Conservation (phyloP, 2,888 invertebrate genomes). For the Philaethria dido region DNA sequence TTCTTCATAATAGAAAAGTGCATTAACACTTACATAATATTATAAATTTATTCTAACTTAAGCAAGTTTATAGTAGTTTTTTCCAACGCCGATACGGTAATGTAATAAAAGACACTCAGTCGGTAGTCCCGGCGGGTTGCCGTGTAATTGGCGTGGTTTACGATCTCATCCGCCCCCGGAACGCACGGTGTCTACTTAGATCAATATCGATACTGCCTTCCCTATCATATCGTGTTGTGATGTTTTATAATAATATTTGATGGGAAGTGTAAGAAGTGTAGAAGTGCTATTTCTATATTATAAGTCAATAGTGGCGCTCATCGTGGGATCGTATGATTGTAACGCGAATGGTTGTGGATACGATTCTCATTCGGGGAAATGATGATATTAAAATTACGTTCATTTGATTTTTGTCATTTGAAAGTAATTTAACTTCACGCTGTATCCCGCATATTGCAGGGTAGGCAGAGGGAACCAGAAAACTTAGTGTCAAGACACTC, state of each 20-base stretch:
- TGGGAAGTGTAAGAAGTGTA: background rate
- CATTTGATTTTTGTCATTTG: too few relatives aligned
- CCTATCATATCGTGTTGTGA: background rate
- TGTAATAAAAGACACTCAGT: constrained; percentile 36
- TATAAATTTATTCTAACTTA: background rate
- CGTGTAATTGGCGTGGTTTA: constrained; percentile 43
- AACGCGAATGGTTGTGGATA: too few relatives aligned
- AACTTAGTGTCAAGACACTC: too few relatives aligned
- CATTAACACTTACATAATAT: background rate
- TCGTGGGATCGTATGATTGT: too few relatives aligned
- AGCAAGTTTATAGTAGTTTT: background rate
- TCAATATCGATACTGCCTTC: constrained; percentile 14
- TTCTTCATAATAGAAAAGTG: too few relatives aligned
- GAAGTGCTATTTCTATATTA: background rate
- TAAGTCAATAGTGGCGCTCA: background rate
- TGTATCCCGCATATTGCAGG: too few relatives aligned
- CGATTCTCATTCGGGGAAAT: too few relatives aligned
- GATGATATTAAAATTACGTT: too few relatives aligned
- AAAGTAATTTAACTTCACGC: too few relatives aligned
- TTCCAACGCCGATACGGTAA: constrained; percentile 13
- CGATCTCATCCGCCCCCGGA: constrained; percentile 32
- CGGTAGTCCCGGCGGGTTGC: constrained; percentile 30
- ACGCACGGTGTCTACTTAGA: constrained; percentile 25
- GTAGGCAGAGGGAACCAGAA: too few relatives aligned
- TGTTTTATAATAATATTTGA: background rate